A percentile compares a stretch with the other conserved stretches of the same genome.
Evolutionary conservation across 2,797 vertebrate species (phyloP).

Genomic region (Denticeps clupeoides): DNA sequence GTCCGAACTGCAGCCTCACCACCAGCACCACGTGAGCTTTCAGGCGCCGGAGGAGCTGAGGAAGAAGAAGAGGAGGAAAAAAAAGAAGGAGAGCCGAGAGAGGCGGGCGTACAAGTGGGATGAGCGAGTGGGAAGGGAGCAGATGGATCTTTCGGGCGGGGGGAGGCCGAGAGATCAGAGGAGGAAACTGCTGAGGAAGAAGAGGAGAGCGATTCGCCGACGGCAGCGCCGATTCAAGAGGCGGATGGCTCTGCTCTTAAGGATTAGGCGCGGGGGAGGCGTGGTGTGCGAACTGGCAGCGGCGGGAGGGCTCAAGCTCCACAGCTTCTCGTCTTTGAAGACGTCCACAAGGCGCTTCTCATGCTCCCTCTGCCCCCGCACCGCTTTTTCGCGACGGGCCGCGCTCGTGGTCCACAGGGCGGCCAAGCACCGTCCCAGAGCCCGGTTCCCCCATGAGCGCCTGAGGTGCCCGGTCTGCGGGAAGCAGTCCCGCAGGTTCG

Average conservation of each 20-base stretch:
- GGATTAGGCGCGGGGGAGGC: conserved; percentile 54
- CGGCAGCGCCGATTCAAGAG: conserved; percentile 50
- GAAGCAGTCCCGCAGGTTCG: conserved; percentile 60
- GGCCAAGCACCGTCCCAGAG: conserved; percentile 61
- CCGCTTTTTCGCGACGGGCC: conserved; percentile 62
- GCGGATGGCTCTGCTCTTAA: conserved; percentile 58
- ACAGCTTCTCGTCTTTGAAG: conserved; percentile 59
- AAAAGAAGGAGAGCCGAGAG: conserved; percentile 56
- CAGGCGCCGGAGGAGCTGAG: conserved; percentile 54
- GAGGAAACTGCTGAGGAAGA: conserved; percentile 48
- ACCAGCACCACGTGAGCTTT: conserved; percentile 45
- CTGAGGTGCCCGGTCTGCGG: conserved; percentile 63
- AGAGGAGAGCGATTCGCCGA: conserved; percentile 46
- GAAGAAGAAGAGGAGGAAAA: conserved; percentile 67
- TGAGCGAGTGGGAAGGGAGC: conserved; percentile 39
- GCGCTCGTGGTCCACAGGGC: conserved; percentile 66
- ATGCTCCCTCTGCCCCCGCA: conserved; percentile 63
- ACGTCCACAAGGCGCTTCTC: conserved; percentile 63
- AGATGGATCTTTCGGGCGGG: conserved; percentile 17
- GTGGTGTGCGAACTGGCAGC: conserved; percentile 61
- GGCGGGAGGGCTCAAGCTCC: conserved; percentile 54
- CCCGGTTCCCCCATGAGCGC: conserved; percentile 49
- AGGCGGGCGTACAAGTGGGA: conserved; percentile 56
- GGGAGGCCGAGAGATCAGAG: conserved; percentile 39
- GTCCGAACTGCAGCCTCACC: conserved; percentile 52